Conservation (phyloP, 2,888 invertebrate genomes). For the Epirrhoe alternata region DNA sequence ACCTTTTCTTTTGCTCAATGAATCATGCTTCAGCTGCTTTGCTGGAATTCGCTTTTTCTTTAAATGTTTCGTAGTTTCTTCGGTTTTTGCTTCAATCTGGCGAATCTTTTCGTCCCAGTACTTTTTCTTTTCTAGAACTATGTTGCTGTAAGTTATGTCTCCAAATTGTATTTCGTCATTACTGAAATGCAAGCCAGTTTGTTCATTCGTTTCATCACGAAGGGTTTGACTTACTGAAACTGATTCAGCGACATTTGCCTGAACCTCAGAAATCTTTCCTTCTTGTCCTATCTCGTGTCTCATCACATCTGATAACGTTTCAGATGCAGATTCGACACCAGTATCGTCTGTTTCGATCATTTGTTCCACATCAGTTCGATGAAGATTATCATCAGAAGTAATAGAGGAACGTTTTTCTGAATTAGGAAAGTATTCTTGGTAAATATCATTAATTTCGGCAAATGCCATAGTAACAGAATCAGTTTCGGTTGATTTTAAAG, state of each 20-base stretch:
- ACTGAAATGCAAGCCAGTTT: slow-evolving; percentile 38
- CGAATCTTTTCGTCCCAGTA: slow-evolving; percentile 82
- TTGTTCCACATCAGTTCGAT: slow-evolving; percentile 43
- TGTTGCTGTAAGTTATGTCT: slow-evolving; percentile 61
- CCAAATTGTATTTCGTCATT: slow-evolving; percentile 64
- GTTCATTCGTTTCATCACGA: slow-evolving; percentile 53
- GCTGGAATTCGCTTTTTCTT: slow-evolving; percentile 65
- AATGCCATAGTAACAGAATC: slow-evolving; percentile 76
- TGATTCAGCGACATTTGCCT: slow-evolving; percentile 82
- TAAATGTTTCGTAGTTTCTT: slow-evolving; percentile 62
- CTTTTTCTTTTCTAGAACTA: slow-evolving; percentile 78
- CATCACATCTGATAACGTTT: slow-evolving; percentile 77
- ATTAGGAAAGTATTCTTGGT: slow-evolving; percentile 68
- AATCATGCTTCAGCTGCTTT: slow-evolving; percentile 73
- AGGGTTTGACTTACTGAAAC: slow-evolving; percentile 82
- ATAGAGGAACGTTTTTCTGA: slow-evolving; percentile 59
- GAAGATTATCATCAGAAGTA: slow-evolving; percentile 52
- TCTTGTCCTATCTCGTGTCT: slow-evolving; percentile 70
- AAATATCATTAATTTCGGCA: slow-evolving; percentile 77
- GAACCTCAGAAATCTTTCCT: slow-evolving; percentile 84
- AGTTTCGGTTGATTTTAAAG: slow-evolving; percentile 58
- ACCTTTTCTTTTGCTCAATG: slow-evolving; percentile 74
- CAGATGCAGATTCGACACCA: slow-evolving; percentile 83
- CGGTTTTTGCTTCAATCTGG: slow-evolving; percentile 73
- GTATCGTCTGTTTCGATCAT: slow-evolving; percentile 47